A percentile compares a stretch with the other conserved stretches of the same genome.
Conservation (phyloP, 2,797 vertebrate species). For the Rhincodon typus region DNA sequence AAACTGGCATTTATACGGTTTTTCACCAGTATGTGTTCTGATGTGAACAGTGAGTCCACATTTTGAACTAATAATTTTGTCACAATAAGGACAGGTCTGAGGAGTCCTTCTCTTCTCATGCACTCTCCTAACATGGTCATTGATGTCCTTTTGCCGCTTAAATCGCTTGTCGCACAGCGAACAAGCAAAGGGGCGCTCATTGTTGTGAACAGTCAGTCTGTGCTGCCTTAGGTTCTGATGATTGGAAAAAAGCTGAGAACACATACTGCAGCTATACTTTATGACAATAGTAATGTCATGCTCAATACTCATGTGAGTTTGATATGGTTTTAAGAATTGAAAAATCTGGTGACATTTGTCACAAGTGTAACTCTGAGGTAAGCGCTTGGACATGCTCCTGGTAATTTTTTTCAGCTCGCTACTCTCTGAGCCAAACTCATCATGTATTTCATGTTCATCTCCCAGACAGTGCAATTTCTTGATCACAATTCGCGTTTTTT, state of each 20-base stretch:
- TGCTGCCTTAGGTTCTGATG: conserved; percentile 44
- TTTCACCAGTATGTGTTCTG: conserved; percentile 42
- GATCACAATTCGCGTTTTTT: conserved; percentile 37
- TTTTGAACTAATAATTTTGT: conserved; percentile 48
- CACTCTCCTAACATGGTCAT: background rate
- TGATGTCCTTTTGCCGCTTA: conserved; percentile 41
- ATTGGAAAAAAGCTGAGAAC: conserved; percentile 45
- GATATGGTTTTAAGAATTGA: conserved; percentile 40
- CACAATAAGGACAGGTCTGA: conserved; percentile 45
- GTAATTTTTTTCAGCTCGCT: conserved; percentile 35
- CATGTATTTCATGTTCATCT: conserved; percentile 39
- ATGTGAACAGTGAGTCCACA: conserved; percentile 43
- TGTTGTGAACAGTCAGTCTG: conserved; percentile 26
- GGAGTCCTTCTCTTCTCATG: conserved; percentile 36
- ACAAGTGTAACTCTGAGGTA: background rate
- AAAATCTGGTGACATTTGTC: conserved; percentile 40
- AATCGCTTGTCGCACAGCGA: conserved; percentile 45
- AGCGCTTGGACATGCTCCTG: rapidly evolving
- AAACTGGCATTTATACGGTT: conserved; percentile 43
- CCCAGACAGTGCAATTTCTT: conserved; percentile 22
- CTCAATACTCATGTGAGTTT: conserved; percentile 37
- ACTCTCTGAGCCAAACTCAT: background rate
- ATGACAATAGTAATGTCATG: conserved; percentile 30
- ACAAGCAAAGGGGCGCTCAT: conserved; percentile 40
- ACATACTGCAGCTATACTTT: conserved; percentile 42